Percentiles rank a stretch among this genome's conserved stretches.
Conservation (phyloP, 2,888 invertebrate genomes). For the Odontothrips loti region DNA sequence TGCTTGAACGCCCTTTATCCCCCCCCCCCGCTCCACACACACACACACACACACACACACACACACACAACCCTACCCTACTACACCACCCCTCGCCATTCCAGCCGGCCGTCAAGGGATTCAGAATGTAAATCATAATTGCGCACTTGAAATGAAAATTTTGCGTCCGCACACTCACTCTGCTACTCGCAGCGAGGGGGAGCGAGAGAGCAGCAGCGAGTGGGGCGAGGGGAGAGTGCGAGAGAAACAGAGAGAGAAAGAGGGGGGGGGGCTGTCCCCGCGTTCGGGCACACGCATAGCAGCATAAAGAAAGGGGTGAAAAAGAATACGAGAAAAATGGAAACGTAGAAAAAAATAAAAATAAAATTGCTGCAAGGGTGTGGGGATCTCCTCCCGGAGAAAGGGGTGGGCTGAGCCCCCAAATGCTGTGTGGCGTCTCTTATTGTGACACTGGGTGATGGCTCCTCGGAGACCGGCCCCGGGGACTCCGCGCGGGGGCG, state of each 20-base stretch:
- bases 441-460: constrained; percentile 24
- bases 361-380: background rate
- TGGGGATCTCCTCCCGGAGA: background rate
- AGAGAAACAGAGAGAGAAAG: background rate
- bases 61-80: too few relatives aligned
- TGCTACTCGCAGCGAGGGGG: background rate
- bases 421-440: background rate
- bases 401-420: background rate
- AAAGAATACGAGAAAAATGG: background rate
- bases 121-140: constrained; percentile 24
- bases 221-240: background rate
- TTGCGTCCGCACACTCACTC: background rate
- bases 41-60: too few relatives aligned
- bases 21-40: too few relatives aligned
- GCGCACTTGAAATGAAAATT: constrained; percentile 25
- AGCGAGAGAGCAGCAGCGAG: background rate
- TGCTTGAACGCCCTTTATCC: too few relatives aligned
- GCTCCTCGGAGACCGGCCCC: constrained; percentile 1
- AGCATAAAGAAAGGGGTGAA: background rate
- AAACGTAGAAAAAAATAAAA: constrained; percentile 1
- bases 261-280: background rate
- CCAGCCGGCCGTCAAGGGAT: background rate
- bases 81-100: background rate
- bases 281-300: too few relatives aligned
- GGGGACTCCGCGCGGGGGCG: background rate